These are phyloP conservation scores for Martes martes DNA, from an alignment of 2,113 vertebrate genomes.

Conservation along the genomic window DNA sequence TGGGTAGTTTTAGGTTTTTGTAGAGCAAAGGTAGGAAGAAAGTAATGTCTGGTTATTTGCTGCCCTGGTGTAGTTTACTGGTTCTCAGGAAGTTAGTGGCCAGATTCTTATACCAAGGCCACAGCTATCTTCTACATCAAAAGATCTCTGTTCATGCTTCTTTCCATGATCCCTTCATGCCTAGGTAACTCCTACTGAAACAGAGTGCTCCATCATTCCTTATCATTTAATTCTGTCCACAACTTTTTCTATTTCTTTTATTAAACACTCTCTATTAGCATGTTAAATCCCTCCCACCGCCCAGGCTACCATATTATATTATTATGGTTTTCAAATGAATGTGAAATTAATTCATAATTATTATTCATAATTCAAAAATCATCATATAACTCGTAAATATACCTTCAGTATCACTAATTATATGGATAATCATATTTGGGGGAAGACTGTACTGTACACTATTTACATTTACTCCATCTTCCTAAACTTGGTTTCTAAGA, in stretches of 20 bases:
- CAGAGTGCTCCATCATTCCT: rapidly evolving
- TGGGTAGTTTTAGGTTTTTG: not conserved
- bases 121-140: not conserved
- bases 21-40: not conserved
- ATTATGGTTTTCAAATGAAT: not conserved
- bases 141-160: not conserved
- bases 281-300: not conserved
- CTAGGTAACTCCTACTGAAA: not conserved
- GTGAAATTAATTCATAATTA: not conserved
- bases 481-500: not conserved
- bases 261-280: not conserved
- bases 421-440: not conserved
- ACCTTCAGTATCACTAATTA: not conserved
- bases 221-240: not conserved
- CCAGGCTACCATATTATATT: not conserved
- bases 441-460: not conserved
- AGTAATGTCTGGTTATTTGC: not conserved
- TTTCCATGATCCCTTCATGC: not conserved
- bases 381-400: not conserved
- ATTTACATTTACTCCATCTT: not conserved
- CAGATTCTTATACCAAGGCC: not conserved
- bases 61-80: not conserved
- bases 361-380: not conserved
- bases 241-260: not conserved
- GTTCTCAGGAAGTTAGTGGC: not conserved